phyloP scores from a whole-genome alignment of 2,888 invertebrate species.

The Mechanitis messenoides region DNA sequence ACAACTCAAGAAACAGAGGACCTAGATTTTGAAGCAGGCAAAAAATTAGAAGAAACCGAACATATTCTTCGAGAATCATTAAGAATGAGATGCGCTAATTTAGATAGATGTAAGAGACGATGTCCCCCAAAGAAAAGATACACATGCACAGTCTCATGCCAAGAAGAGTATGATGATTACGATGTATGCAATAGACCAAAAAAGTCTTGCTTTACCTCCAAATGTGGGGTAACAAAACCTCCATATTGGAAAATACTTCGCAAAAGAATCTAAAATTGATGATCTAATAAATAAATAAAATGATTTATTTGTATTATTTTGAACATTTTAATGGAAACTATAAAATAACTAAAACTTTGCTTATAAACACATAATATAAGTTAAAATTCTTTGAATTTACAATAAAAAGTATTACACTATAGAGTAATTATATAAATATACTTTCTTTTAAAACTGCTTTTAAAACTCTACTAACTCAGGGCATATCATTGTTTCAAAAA shows the following conservation, averaged over 20 bases:
- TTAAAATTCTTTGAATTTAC: too few species aligned
- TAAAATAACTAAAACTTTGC: too few species aligned
- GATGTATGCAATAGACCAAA: conserved; percentile 34
- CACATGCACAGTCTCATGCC: conserved; percentile 35
- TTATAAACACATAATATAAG: too few species aligned
- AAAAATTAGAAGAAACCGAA: conserved; percentile 30
- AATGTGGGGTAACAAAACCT: conserved; percentile 41
- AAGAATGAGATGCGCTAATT: conserved; percentile 34
- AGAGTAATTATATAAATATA: too few species aligned
- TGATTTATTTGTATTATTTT: background rate
- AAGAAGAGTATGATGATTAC: conserved; percentile 33
- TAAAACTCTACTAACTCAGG: too few species aligned
- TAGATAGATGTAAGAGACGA: conserved; percentile 32
- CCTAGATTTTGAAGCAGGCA: conserved; percentile 25
- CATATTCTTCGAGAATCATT: conserved; percentile 34
- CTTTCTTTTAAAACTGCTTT: too few species aligned
- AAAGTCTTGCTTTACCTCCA: conserved; percentile 29
- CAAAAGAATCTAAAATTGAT: conserved; percentile 11
- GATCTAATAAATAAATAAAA: conserved; percentile 1
- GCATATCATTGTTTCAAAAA: too few species aligned
- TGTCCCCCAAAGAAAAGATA: conserved; percentile 33
- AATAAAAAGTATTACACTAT: too few species aligned
- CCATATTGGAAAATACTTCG: conserved; percentile 28
- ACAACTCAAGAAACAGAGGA: conserved; percentile 30
- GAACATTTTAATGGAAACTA: too few species aligned